Evolutionary conservation across 2,888 invertebrate genomes (phyloP), one percentile per base, ranked within the genome.

Genomic region (Heliconius erato): DNA sequence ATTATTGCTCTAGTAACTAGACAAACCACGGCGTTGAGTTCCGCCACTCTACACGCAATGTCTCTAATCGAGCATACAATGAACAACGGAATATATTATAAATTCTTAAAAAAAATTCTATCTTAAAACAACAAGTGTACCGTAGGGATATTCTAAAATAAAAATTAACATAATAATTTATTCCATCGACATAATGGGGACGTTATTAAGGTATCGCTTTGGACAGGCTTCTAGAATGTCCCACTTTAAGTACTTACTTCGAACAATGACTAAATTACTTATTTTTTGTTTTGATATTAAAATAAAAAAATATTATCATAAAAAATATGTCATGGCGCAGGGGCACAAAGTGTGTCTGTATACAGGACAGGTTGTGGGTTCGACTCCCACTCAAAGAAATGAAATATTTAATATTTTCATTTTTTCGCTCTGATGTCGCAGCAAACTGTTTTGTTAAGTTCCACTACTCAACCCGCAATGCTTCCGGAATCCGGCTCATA

Each of bases 201-300:
- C 32, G 23, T 74, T 59, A 54, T 74, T 74, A 74, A 54, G 74
- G 54, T 74, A 74, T 74, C 74, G 32, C n/a, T 59, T 59, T 74
- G n/a, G 40, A 12, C 23, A 12, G 71, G n/a, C 44, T 72, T 59
- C 59, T 32, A 74, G 32, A 32, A 74, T 35, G 59, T 59, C 23
- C 23, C 9, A 32, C 9, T 26, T 32, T 11, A 59, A 32, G 32
- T 23, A 28, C 49, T 28, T 59, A 23, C 23, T 59, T 74, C 23
- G 3, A 35, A 74, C 14, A 59, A 74, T 14, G 74, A 28, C 54
- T 59, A 59, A 11, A 19, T 59, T 28, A 54, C 54, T 54, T 54
- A 19, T 54, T 54, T 14, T 23, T 54, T 54, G 19, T 54, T 54
- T 54, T 23, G 19, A 54, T n/a, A 63, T 63, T n/a, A 63, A 9